phyloP scores from a whole-genome alignment of 2,113 vertebrate genomes.

The Corydoras maculifer region DNA sequence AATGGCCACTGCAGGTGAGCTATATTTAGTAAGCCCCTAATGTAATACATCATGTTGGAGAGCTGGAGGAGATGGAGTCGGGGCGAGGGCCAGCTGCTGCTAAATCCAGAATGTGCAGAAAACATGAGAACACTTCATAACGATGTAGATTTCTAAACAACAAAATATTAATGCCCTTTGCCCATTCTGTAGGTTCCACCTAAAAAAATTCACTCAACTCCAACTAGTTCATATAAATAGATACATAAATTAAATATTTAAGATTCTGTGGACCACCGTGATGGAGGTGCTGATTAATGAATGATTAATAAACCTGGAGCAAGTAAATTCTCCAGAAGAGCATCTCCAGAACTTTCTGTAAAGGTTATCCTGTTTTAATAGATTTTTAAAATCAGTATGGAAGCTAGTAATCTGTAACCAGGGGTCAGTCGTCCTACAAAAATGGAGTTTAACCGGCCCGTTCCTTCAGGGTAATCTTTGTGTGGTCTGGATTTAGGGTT shows the following conservation, averaged over 20 bases:
- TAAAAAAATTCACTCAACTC: no score
- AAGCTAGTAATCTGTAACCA: background rate
- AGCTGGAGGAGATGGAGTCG: slow-evolving; percentile 40
- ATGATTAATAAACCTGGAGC: no score
- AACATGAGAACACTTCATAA: background rate
- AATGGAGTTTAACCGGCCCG: background rate
- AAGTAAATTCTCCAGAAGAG: no score
- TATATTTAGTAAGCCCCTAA: slow-evolving; percentile 65
- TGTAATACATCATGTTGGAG: slow-evolving; percentile 59
- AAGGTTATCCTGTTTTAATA: no score
- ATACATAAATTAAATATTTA: no score
- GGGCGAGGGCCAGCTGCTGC: slow-evolving; percentile 22
- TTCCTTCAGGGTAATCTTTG: background rate
- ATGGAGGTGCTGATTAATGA: no score
- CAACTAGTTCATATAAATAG: no score
- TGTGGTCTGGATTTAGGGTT: slow-evolving; percentile 32
- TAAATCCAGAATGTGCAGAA: slow-evolving; percentile 11
- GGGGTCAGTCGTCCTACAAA: background rate
- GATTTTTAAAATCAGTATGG: no score
- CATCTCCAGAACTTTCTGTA: no score
- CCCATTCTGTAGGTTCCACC: no score
- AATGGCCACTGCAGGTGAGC: slow-evolving; percentile 45
- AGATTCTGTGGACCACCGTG: no score
- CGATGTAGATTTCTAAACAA: background rate
- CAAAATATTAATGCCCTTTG: no score